Evolutionary conservation across 92 coral and sea anemone species (phyloP).

Genomic region (Epizoanthus rinbou): DNA sequence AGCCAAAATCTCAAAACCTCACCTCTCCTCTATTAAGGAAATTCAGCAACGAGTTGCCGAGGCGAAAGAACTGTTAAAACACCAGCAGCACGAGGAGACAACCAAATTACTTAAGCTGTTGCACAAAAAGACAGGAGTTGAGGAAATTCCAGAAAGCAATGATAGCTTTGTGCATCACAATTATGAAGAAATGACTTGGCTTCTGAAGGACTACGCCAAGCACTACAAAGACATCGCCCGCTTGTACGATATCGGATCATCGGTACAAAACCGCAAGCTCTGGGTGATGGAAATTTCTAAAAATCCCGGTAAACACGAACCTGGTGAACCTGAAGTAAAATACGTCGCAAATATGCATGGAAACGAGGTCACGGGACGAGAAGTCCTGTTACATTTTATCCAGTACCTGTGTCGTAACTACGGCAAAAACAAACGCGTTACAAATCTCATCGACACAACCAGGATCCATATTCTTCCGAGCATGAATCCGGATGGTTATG

Average conservation of each 20-base stretch:
- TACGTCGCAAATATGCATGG: conserved; percentile 95
- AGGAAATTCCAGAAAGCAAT: conserved; percentile 62
- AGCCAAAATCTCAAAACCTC: conserved; percentile 1
- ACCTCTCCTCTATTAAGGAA: conserved; percentile 46
- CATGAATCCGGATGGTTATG: conserved; percentile 98
- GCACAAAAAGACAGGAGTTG: conserved; percentile 27
- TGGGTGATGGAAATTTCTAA: conserved; percentile 96
- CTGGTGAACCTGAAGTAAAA: conserved; percentile 86
- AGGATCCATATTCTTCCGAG: conserved; percentile 93
- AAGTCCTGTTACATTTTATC: conserved; percentile 78
- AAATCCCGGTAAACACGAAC: conserved; percentile 84
- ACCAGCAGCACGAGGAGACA: conserved; percentile 37
- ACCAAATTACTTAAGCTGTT: conserved; percentile 33
- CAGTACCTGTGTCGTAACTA: conserved; percentile 87
- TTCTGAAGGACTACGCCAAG: conserved; percentile 82
- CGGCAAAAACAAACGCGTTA: conserved; percentile 64
- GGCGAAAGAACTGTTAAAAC: conserved; percentile 47
- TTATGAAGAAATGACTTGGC: conserved; percentile 99
- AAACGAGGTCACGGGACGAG: conserved; percentile 89
- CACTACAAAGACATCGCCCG: conserved; percentile 73
- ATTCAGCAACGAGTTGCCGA: conserved; percentile 53
- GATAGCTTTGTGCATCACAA: conserved; percentile 87
- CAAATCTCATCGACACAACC: conserved; percentile 72
- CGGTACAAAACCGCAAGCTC: conserved; percentile 93
- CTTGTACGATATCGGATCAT: conserved; percentile 85